Evolutionary conservation across 2,888 invertebrate species (phyloP).

Genomic region (Sialis fuliginosa): DNA sequence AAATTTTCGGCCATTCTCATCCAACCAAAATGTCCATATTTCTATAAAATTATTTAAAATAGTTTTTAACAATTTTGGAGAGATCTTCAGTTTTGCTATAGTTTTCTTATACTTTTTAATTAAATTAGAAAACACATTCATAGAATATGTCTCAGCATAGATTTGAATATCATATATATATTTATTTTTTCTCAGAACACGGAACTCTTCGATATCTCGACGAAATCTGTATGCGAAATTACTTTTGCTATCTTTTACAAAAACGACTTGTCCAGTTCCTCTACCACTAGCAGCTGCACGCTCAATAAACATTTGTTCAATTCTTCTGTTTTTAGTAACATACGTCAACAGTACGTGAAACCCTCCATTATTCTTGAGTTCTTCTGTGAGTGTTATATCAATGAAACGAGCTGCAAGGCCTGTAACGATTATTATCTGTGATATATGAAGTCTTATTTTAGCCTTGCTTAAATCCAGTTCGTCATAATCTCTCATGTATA

Average conservation of each 20-base stretch:
- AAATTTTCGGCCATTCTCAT: conserved; percentile 9
- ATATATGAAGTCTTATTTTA: conserved; percentile 8
- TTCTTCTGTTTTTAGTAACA: conserved; percentile 20
- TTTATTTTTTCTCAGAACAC: conserved; percentile 12
- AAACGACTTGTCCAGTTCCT: conserved; percentile 17
- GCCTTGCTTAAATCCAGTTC: conserved; percentile 4
- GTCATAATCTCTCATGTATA: conserved; percentile 10
- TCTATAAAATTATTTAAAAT: conserved; percentile 11
- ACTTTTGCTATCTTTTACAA: conserved; percentile 3
- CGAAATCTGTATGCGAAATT: conserved; percentile 9
- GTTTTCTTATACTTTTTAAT: conserved; percentile 8
- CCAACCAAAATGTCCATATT: conserved; percentile 16
- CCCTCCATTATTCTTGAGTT: conserved; percentile 14
- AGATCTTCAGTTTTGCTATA: conserved; percentile 4
- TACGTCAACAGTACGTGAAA: conserved; percentile 22
- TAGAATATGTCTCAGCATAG: conserved; percentile 11
- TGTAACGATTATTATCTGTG: conserved; percentile 20
- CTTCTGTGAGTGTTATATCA: conserved; percentile 17
- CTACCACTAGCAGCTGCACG: conserved; percentile 20
- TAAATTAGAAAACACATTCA: conserved; percentile 10
- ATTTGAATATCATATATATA: conserved; percentile 11
- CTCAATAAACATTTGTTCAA: conserved; percentile 22
- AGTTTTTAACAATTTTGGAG: conserved; percentile 9
- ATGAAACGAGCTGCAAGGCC: conserved; percentile 23
- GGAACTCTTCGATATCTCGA: conserved; percentile 11